Percentiles rank a stretch among this genome's conserved stretches.
Conservation (phyloP, 1,140 invertebrate genomes). For the Mactra quadrangularis region DNA sequence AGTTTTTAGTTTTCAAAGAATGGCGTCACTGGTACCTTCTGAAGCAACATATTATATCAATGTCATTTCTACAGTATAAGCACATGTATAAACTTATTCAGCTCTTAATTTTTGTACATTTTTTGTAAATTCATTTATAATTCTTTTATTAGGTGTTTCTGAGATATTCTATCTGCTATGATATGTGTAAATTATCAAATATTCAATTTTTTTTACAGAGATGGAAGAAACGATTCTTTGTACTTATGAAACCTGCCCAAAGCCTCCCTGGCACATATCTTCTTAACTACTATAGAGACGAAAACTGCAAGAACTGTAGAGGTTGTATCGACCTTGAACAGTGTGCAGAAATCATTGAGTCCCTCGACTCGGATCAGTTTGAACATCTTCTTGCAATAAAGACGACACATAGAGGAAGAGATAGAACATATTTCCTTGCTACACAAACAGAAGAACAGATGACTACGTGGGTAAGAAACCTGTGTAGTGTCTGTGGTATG, state of each 20-base stretch:
- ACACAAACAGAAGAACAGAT: slow-evolving; percentile 95
- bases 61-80: too few species aligned
- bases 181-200: too few species aligned
- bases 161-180: too few species aligned
- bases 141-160: too few species aligned
- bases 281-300: slow-evolving; percentile 96
- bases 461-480: slow-evolving; percentile 97
- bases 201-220: slow-evolving; percentile 87
- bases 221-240: slow-evolving; percentile 97
- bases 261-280: slow-evolving; percentile 96
- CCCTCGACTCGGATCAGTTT: slow-evolving; percentile 78
- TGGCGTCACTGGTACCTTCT: too few species aligned
- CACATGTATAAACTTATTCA: too few species aligned
- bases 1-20: too few species aligned
- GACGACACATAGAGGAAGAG: slow-evolving; percentile 81
- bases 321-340: slow-evolving; percentile 97
- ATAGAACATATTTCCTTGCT: slow-evolving; percentile 95
- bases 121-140: too few species aligned
- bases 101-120: too few species aligned
- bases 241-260: slow-evolving; percentile 91
- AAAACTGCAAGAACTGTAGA: slow-evolving; percentile 92
- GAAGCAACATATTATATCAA: too few species aligned
- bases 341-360: slow-evolving; percentile 93
- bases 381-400: slow-evolving; percentile 78
- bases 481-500: slow-evolving; percentile 95